phyloP scores from a whole-genome alignment of 2,888 invertebrate genomes.

The Pharmacophagus antenor region DNA sequence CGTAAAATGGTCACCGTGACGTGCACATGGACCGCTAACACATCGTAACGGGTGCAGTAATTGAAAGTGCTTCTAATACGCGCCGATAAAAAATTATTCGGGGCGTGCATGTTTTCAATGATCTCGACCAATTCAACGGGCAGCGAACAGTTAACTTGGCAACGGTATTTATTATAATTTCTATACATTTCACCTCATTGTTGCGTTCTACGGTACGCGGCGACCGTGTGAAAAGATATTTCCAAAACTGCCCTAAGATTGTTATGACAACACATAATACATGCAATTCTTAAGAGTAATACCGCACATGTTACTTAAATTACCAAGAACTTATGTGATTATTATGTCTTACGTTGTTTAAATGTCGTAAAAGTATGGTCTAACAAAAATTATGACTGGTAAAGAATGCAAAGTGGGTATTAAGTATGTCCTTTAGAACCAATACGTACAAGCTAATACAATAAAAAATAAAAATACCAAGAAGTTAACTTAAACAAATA shows the following conservation, averaged over 20 bases:
- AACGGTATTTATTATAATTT: slow-evolving; percentile 39
- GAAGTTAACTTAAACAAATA: not conserved
- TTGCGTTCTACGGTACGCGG: slow-evolving; percentile 32
- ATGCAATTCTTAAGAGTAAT: slow-evolving; percentile 5
- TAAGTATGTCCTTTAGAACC: no score
- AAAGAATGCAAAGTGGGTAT: no score
- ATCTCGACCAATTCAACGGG: slow-evolving; percentile 35
- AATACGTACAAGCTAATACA: no score
- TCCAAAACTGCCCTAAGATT: slow-evolving; percentile 7
- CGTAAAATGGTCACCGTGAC: slow-evolving; percentile 14
- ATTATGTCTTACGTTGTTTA: not conserved
- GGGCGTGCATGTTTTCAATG: slow-evolving; percentile 36
- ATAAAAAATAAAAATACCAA: not conserved
- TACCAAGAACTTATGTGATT: slow-evolving; percentile 4
- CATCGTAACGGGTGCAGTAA: slow-evolving; percentile 18
- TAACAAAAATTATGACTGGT: no score
- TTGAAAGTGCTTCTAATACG: slow-evolving; percentile 39
- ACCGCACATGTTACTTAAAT: slow-evolving; percentile 1
- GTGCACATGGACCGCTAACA: slow-evolving; percentile 21
- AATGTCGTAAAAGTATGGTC: no score
- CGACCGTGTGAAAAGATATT: slow-evolving; percentile 36
- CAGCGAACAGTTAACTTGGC: slow-evolving; percentile 38
- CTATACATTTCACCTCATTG: slow-evolving; percentile 38
- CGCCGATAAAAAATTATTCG: slow-evolving; percentile 35
- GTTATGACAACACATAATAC: not conserved